Percentiles rank a stretch among this genome's conserved stretches.
phyloP scores from a whole-genome alignment of 2,797 vertebrate genomes.

The Fratercula arctica region DNA sequence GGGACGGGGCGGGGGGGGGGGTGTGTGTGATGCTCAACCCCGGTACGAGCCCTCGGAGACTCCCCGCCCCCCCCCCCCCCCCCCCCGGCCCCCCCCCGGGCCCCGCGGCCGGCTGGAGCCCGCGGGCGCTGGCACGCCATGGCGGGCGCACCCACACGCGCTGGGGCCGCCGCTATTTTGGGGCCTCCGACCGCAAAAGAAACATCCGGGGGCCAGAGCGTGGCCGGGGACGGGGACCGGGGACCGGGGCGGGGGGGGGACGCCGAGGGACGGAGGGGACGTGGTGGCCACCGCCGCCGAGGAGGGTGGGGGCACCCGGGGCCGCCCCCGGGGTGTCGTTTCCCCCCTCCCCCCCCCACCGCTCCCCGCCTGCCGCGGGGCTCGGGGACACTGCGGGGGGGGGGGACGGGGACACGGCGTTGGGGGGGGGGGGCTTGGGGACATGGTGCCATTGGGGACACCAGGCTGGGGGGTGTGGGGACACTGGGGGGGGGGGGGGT shows the following conservation, averaged over 20 bases:
- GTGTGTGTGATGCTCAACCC: not conserved
- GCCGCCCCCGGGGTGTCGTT: not conserved
- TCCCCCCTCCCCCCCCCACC: too few relatives aligned
- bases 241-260: not conserved
- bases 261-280: not conserved
- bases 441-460: too few relatives aligned
- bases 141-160: not conserved
- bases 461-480: too few relatives aligned
- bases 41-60: not conserved
- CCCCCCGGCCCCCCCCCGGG: not conserved
- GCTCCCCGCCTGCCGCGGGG: not conserved
- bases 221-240: too few relatives aligned
- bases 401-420: not conserved
- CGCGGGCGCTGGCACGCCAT: not conserved
- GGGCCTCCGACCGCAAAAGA: conserved; percentile 39
- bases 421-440: not conserved
- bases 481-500: too few relatives aligned
- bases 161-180: not conserved
- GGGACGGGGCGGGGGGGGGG: too few relatives aligned
- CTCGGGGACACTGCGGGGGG: not conserved
- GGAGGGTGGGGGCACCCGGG: not conserved
- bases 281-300: not conserved
- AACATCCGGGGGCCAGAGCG: conserved; percentile 9
- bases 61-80: not conserved
- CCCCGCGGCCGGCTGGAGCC: not conserved